Evolutionary conservation across 2,888 invertebrate species (phyloP), one percentile per base, ranked within the genome.

Genomic region (Euzophera pinguis): DNA sequence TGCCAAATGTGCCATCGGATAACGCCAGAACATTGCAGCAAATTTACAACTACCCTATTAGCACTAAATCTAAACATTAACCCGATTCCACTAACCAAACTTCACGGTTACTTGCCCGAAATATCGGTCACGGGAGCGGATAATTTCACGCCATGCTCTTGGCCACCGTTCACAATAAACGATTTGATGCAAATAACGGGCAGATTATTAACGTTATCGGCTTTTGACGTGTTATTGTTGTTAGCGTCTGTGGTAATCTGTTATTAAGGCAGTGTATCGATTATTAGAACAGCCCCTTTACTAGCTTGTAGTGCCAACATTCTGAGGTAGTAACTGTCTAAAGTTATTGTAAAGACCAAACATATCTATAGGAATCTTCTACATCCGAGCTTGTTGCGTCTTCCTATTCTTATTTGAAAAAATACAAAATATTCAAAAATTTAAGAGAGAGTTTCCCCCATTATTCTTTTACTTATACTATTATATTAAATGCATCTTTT

Each of bases 61-160:
- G 87, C 89, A 89, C 87, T 89, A 89, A 89, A 89, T 89, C 87
- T 88, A 89, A 87, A 88, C 87, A 89, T 88, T 89, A 88, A 89
- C 89, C 89, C 87, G 83, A 81, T 85, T 88, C 77, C 74, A 71
- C 76, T 83, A 84, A 84, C 85, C 83, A 74, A 86, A 83, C 82
- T 84, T 84, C 83, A 81, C 75, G 73, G 75, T 67, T 81, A 73
- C 77, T 73, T 71, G 68, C 65, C 61, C 71, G 59, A 70, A 79
- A 85, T 84, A 80, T 84, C 79, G 86, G 80, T 81, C 81, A 77
- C 71, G 71, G 67, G 63, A 64, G 65, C 70, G 50, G 27, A 45
- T 51, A 43, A 51, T 51, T 51, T 43, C 35, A 22, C 27, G 37
- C 49, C 29, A 34, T 45, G 22, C 49, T 50, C 49, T 50, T 50